Percentiles rank a stretch among this genome's conserved stretches.
These are phyloP conservation scores for Anguilla pacifica DNA, from an alignment of 2,797 vertebrate species.

Conservation along the genomic window DNA sequence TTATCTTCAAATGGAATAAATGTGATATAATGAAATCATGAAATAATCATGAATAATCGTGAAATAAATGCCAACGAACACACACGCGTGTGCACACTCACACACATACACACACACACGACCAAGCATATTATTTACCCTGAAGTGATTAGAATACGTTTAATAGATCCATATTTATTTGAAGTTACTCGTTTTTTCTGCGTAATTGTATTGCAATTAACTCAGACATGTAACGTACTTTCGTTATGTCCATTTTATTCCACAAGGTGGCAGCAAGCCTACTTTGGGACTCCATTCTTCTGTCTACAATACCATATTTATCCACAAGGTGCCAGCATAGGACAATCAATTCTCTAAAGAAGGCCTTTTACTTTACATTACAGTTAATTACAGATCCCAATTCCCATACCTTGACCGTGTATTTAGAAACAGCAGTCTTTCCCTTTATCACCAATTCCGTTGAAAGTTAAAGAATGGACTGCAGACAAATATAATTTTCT, in stretches of 20 bases:
- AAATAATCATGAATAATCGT: neutral
- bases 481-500: neutral
- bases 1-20: too few species aligned
- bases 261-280: conserved; percentile 4
- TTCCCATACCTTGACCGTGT: neutral
- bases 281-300: neutral
- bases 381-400: neutral
- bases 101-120: too few species aligned
- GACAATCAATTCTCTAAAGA: neutral
- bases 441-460: too few species aligned
- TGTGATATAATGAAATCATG: neutral
- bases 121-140: neutral
- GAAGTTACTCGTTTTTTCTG: neutral
- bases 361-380: neutral
- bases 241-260: neutral
- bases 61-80: neutral
- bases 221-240: neutral
- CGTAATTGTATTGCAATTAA: neutral
- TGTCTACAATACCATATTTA: neutral
- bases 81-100: neutral
- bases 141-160: neutral
- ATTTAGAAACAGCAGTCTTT: too few species aligned
- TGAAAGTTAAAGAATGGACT: too few species aligned
- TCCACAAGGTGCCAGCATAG: conserved; percentile 1
- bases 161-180: neutral